Conservation (phyloP, 2,797 vertebrate genomes). For the Danio kyathit region DNA sequence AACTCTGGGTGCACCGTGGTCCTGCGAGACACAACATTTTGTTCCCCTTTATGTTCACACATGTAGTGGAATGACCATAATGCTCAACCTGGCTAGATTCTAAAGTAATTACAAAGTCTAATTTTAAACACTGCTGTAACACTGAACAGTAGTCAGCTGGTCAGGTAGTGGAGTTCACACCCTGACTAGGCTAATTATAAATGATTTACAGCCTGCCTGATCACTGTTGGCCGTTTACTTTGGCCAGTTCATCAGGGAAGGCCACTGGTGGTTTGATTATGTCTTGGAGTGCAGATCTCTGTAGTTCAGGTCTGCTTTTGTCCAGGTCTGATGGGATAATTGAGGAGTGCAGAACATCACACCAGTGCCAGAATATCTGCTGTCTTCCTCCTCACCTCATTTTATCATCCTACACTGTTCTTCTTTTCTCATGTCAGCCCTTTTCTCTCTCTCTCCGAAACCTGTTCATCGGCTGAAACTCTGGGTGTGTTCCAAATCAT, state of each 20-base stretch:
- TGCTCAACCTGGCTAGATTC: too few relatives aligned
- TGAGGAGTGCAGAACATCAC: constrained; percentile 9
- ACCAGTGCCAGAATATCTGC: constrained; percentile 7
- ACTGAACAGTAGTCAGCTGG: not conserved
- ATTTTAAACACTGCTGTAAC: not conserved
- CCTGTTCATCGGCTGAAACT: constrained; percentile 3
- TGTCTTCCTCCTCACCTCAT: not conserved
- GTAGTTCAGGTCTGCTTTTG: not conserved
- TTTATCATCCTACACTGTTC: not conserved
- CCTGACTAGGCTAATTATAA: not conserved
- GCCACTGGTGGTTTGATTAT: not conserved
- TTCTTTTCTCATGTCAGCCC: not conserved
- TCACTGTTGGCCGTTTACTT: not conserved
- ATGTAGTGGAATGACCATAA: too few relatives aligned
- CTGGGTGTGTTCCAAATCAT: too few relatives aligned
- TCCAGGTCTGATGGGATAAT: constrained; percentile 18
- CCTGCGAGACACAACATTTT: too few relatives aligned
- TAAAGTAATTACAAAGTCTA: too few relatives aligned
- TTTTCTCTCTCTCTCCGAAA: constrained; percentile 15
- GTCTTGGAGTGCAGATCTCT: not conserved
- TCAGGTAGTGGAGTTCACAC: not conserved
- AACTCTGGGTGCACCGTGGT: too few relatives aligned
- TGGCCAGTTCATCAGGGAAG: not conserved
- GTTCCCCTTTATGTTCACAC: too few relatives aligned
- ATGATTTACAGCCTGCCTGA: not conserved